These are phyloP conservation scores for Agonum fuliginosum DNA, from an alignment of 2,888 invertebrate species.

Conservation along the genomic window DNA sequence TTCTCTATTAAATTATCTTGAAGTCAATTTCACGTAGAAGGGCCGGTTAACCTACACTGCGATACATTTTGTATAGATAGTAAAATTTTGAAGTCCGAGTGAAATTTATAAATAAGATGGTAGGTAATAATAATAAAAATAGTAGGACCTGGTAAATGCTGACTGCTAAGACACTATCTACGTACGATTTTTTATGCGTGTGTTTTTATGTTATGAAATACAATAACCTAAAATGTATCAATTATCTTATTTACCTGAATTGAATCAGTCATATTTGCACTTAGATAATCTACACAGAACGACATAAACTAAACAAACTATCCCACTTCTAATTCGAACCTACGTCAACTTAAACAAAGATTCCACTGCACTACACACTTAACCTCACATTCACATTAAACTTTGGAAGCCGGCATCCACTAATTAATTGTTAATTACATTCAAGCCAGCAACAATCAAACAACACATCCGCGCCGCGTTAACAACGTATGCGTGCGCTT, in stretches of 20 bases:
- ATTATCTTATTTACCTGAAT: not conserved
- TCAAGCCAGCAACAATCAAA: not conserved
- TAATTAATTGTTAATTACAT: conserved; percentile 2
- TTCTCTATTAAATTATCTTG: too few relatives aligned
- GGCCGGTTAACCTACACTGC: too few relatives aligned
- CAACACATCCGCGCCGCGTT: not conserved
- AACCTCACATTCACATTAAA: not conserved
- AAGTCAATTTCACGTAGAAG: too few relatives aligned
- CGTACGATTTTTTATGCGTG: too few relatives aligned
- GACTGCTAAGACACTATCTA: too few relatives aligned
- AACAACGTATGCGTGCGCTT: not conserved
- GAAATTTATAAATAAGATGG: too few relatives aligned
- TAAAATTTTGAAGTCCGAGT: too few relatives aligned
- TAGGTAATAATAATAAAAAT: too few relatives aligned
- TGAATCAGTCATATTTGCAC: not conserved
- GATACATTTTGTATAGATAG: too few relatives aligned
- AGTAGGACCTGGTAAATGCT: too few relatives aligned
- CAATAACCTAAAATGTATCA: not conserved
- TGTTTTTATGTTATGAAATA: not conserved
- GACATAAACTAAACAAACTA: not conserved
- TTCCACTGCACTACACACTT: not conserved
- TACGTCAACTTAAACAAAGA: not conserved
- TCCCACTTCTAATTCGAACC: not conserved
- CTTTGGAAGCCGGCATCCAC: not conserved
- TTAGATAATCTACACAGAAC: not conserved